Base-by-base conservation (phyloP, 1,140 invertebrate species). In the Eurosta solidaginis region DNA sequence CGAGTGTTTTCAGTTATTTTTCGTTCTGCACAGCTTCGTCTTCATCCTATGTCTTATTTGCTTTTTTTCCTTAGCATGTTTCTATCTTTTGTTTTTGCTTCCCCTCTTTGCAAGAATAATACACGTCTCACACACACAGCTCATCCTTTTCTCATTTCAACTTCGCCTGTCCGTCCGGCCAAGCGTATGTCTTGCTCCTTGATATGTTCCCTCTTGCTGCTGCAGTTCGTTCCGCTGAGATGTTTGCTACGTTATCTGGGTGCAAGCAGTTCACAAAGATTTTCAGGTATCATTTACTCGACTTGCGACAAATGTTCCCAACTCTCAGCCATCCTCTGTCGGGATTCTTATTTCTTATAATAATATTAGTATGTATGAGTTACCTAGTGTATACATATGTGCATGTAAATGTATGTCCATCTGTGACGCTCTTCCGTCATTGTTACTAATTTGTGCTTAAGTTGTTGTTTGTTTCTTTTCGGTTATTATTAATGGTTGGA, bases 371-470 rank as follows among this genome's bases (percentile, higher is more conserved):
- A 3, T 27, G 22, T 47, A 4, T 47, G 40, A 42, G 33, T 42
- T 1, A 68, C 59, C 36, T 22, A 7, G 3, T 10, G 59, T 17
- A 29, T 68, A 1, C 36, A n/a, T 2, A 2, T 59, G 22, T 59
- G 52, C 25, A 3, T 5, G 52, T 59, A 14, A 12, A 4, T 25
- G 52, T 59, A 12, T 59, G 40, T 74, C 73, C 42, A 22, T n/a
- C 33, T 52, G 45, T 76, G 75, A 50, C 49, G 75, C 52, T 27
- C 75, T 76, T 76, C 75, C 75, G 75, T 50, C 75, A 76, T 49
- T 76, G 75, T 76, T 76, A 76, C 75, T 76, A 76, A 76, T 76
- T 76, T 76, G 75, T 12, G 75, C 75, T 76, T 52, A 76, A 76
- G 75, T 76, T 76, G 49, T 36, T 52, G 75, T 76, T 74, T 74